phyloP scores from a whole-genome alignment of 2,888 invertebrate species.

The Drosophila kanekoi region DNA sequence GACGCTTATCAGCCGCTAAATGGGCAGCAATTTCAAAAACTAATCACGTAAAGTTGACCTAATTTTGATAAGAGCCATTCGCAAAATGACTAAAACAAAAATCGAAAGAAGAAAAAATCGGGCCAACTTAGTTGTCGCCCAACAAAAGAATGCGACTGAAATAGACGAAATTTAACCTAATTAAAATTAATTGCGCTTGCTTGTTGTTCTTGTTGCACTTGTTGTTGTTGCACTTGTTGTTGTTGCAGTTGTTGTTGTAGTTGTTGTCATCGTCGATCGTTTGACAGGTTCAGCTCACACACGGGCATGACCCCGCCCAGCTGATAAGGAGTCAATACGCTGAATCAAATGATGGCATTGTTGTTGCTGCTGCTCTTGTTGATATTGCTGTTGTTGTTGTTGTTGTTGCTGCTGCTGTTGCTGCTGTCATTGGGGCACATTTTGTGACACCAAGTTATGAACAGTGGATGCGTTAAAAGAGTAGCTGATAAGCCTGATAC shows the following conservation, averaged over 20 bases:
- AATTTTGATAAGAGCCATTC: constrained; percentile 29
- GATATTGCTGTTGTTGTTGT: not conserved
- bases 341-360: constrained; percentile 1
- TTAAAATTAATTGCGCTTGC: constrained; percentile 53
- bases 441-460: not conserved
- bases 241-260: not conserved
- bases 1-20: constrained; percentile 10
- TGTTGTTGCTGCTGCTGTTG: not conserved
- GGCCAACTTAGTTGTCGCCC: constrained; percentile 8
- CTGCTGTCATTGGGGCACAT: not conserved
- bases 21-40: not conserved
- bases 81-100: constrained; percentile 10
- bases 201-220: constrained; percentile 4
- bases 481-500: constrained; percentile 12
- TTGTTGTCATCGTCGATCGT: constrained; percentile 12
- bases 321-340: constrained; percentile 24
- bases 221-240: too few relatives aligned
- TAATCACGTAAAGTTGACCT: constrained; percentile 32
- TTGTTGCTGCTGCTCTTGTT: not conserved
- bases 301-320: constrained; percentile 26
- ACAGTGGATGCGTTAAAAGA: constrained; percentile 11
- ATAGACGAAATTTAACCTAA: constrained; percentile 39
- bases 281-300: constrained; percentile 39
- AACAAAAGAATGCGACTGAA: constrained; percentile 19
- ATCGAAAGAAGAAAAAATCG: not conserved